These are phyloP conservation scores for Echinometra lucunter DNA, from an alignment of 53 echinoderm and acorn worm species.

Conservation along the genomic window DNA sequence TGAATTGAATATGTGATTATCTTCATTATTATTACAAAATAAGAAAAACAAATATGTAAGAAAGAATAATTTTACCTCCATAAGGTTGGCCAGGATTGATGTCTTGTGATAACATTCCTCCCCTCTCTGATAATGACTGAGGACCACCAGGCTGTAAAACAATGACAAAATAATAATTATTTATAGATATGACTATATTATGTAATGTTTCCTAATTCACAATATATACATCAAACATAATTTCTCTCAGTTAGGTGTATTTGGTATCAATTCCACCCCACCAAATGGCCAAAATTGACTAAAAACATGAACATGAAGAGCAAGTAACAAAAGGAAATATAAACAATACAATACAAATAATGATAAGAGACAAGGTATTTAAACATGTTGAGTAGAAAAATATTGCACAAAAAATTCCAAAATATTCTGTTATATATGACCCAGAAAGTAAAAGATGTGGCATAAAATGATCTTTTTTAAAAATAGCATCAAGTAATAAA, in stretches of 20 bases:
- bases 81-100: conserved; percentile 54
- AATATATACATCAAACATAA: neutral
- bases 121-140: conserved; percentile 68
- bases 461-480: too few species aligned
- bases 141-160: conserved; percentile 51
- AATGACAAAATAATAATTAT: neutral
- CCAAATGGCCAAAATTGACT: too few species aligned
- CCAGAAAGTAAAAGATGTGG: neutral
- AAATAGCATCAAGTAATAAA: too few species aligned
- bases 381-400: too few species aligned
- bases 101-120: conserved; percentile 60
- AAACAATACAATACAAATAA: too few species aligned
- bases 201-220: neutral
- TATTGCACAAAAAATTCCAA: neutral
- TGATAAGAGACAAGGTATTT: too few species aligned
- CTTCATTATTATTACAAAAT: neutral
- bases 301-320: too few species aligned
- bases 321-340: too few species aligned
- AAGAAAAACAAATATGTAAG: neutral
- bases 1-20: too few species aligned
- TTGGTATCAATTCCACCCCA: neutral
- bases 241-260: neutral
- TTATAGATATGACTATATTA: neutral
- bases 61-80: conserved; percentile 54
- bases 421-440: neutral